Evolutionary conservation across 1,140 invertebrate species (phyloP).

Genomic region (Drosophila sp.): DNA sequence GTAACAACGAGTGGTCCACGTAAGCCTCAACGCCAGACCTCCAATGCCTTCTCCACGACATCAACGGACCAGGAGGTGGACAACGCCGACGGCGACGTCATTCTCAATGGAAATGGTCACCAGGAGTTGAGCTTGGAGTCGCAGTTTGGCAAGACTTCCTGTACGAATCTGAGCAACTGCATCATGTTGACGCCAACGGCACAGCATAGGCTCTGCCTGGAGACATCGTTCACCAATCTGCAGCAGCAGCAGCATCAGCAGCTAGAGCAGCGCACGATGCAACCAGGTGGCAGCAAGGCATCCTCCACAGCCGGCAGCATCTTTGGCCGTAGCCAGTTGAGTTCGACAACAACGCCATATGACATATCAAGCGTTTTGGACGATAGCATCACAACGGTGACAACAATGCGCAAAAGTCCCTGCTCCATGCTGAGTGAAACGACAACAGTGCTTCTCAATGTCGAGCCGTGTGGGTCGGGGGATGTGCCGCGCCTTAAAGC

Average conservation of each 20-base stretch:
- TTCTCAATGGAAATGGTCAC: constrained; percentile 1
- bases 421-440: constrained; percentile 70
- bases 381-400: constrained; percentile 73
- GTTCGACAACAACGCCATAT: constrained; percentile 69
- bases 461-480: constrained; percentile 12
- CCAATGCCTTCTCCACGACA: constrained; percentile 81
- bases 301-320: constrained; percentile 85
- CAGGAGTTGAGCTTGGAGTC: constrained; percentile 14
- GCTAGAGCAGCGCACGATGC: constrained; percentile 46
- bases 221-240: constrained; percentile 90
- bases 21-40: constrained; percentile 88
- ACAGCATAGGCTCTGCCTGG: constrained; percentile 88
- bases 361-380: constrained; percentile 78
- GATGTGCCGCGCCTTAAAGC: constrained; percentile 57
- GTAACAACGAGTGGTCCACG: constrained; percentile 90
- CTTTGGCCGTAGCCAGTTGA: constrained; percentile 75
- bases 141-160: constrained; percentile 65
- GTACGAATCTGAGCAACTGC: constrained; percentile 69
- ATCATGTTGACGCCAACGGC: constrained; percentile 85
- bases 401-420: constrained; percentile 67
- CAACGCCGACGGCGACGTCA: background rate
- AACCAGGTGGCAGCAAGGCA: constrained; percentile 73
- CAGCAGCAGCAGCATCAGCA: constrained; percentile 54
- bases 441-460: constrained; percentile 61
- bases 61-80: constrained; percentile 63